A percentile compares a stretch with the other conserved stretches of the same genome.
phyloP scores from a whole-genome alignment of 2,113 vertebrate species.

The Vidua macroura region DNA sequence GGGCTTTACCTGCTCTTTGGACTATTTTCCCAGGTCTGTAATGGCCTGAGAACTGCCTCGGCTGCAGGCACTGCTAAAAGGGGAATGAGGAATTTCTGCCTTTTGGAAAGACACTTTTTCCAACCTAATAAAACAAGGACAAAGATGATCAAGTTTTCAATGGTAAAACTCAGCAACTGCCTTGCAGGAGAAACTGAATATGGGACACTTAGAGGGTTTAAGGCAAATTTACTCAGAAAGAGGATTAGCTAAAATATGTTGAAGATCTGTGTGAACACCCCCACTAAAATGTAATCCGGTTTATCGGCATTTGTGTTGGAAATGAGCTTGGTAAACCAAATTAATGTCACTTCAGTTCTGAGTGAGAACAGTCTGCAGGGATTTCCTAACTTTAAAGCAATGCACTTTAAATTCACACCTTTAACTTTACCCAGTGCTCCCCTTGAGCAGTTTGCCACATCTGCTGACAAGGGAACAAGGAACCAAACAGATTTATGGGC shows the following conservation, averaged over 20 bases:
- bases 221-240: background rate
- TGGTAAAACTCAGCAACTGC: background rate
- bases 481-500: background rate
- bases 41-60: background rate
- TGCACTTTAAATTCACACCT: background rate
- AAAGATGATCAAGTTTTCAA: background rate
- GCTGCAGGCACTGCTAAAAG: background rate
- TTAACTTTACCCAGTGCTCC: background rate
- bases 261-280: background rate
- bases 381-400: background rate
- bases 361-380: background rate
- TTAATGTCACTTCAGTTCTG: background rate
- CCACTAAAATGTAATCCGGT: background rate
- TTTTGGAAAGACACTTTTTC: background rate
- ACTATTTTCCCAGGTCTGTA: background rate
- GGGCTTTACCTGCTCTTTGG: background rate
- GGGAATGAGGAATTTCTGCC: background rate
- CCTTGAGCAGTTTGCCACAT: background rate
- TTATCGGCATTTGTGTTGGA: slow-evolving; percentile 5
- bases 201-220: background rate
- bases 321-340: slow-evolving; percentile 30
- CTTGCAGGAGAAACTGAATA: background rate
- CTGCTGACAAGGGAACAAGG: background rate
- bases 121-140: background rate
- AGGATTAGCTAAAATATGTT: slow-evolving; percentile 13